Conservation (phyloP, 2,888 invertebrate species). For the Cephus pulcher region DNA sequence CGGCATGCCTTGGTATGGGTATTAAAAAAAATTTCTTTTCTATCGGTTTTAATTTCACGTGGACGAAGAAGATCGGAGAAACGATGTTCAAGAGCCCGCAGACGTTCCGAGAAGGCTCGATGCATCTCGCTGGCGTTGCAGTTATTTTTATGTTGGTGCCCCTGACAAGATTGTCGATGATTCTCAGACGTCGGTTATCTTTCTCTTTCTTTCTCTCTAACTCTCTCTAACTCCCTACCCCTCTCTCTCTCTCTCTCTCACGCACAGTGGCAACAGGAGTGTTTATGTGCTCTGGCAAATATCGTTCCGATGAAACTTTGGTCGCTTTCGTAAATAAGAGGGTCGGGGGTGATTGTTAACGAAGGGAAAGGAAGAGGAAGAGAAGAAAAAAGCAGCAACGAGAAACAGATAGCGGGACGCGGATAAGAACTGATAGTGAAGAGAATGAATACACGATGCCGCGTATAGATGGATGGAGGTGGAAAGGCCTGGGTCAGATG, state of each 20-base stretch:
- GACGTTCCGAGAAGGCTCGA: background rate
- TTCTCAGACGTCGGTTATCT: background rate
- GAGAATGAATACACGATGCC: constrained; percentile 1
- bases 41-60: background rate
- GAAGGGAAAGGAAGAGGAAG: constrained; percentile 20
- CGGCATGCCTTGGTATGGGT: background rate
- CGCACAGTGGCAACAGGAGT: background rate
- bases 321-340: constrained; percentile 20
- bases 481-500: constrained; percentile 63
- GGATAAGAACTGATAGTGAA: background rate
- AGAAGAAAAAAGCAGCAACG: constrained; percentile 25
- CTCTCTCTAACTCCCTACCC: background rate
- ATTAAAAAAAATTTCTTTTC: background rate
- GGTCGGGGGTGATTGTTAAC: background rate
- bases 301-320: constrained; percentile 16
- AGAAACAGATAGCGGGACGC: constrained; percentile 21
- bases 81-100: background rate
- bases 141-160: background rate
- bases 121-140: background rate
- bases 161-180: background rate
- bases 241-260: background rate
- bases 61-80: background rate
- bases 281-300: background rate
- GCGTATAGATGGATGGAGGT: constrained; percentile 31
- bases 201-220: no score